These are phyloP conservation scores for Polyploca ridens DNA, from an alignment of 2,888 invertebrate species.

Conservation along the genomic window DNA sequence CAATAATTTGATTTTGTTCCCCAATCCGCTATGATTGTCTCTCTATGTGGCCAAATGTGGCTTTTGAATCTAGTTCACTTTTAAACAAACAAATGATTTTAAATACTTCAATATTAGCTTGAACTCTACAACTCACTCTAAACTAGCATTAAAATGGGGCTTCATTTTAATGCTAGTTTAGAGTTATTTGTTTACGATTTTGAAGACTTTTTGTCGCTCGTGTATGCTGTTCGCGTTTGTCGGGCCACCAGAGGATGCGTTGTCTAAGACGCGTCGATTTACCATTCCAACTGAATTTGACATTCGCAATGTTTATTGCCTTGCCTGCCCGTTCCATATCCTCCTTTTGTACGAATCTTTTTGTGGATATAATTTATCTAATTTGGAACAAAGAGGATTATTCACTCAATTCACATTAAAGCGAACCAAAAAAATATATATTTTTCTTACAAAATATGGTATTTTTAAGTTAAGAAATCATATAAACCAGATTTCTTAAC, in stretches of 20 bases:
- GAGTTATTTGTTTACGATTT: neutral
- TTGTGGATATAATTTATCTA: slow-evolving; percentile 76
- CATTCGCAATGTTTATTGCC: slow-evolving; percentile 74
- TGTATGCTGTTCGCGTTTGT: slow-evolving; percentile 32
- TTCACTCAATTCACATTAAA: slow-evolving; percentile 45
- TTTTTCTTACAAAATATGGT: neutral
- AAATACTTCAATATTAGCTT: too few species aligned
- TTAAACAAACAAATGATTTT: too few species aligned
- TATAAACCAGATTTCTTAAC: neutral
- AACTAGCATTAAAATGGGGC: too few species aligned
- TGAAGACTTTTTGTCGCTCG: slow-evolving; percentile 20
- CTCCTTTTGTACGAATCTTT: slow-evolving; percentile 69
- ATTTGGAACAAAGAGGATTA: slow-evolving; percentile 73
- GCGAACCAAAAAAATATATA: slow-evolving; percentile 11
- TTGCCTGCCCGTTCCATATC: slow-evolving; percentile 61
- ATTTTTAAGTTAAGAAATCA: neutral
- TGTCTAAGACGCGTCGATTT: slow-evolving; percentile 65
- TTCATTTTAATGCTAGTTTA: too few species aligned
- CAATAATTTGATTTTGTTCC: too few species aligned
- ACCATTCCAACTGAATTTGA: slow-evolving; percentile 73
- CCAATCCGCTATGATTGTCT: too few species aligned
- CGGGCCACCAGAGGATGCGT: slow-evolving; percentile 42
- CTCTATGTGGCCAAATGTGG: too few species aligned
- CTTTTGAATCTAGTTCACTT: too few species aligned
- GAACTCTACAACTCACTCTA: too few species aligned